phyloP scores from a whole-genome alignment of 2,113 vertebrate species.

The Apteryx owenii region DNA sequence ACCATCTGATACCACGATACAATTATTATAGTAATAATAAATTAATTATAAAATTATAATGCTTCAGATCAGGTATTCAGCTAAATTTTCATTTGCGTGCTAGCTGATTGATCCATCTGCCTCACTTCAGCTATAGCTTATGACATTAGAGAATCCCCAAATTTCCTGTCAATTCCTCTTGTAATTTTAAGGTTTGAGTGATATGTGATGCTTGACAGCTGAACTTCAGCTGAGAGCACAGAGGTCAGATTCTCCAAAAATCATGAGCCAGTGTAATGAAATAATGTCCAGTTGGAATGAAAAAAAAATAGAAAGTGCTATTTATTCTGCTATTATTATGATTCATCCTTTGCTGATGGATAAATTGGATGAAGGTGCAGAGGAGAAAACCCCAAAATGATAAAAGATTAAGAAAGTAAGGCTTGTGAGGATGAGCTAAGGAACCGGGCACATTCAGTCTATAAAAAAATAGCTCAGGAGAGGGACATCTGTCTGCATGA shows the following conservation, averaged over 20 bases:
- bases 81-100: neutral
- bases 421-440: neutral
- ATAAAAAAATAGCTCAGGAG: neutral
- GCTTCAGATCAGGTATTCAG: neutral
- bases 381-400: neutral
- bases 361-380: neutral
- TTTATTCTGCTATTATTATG: neutral
- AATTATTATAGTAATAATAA: constrained; percentile 24
- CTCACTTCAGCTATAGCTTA: neutral
- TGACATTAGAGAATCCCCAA: neutral
- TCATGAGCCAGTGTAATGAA: neutral
- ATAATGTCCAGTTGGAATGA: neutral
- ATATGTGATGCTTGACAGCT: neutral
- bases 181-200: neutral
- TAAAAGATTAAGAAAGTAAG: neutral
- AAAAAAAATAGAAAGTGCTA: neutral
- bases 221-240: neutral
- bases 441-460: neutral
- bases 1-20: neutral
- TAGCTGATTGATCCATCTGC: neutral
- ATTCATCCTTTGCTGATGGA: neutral
- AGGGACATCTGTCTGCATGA: neutral
- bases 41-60: neutral
- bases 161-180: neutral
- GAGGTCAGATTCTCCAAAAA: neutral